Base-by-base conservation (phyloP, 1,140 invertebrate genomes). In the Apis florea region DNA sequence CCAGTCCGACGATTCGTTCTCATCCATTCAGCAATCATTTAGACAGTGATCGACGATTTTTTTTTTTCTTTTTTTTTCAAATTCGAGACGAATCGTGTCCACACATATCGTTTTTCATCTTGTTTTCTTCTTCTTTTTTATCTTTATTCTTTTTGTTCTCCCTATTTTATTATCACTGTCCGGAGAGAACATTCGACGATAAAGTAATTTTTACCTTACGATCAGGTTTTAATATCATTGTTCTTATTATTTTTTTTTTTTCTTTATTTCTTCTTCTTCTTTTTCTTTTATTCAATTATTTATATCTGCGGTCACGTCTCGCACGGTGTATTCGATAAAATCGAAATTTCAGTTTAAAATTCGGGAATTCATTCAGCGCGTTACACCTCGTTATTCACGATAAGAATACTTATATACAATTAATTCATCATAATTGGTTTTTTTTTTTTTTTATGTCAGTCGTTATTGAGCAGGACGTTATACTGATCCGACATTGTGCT, bases 381-480 rank as follows among this genome's bases (percentile, higher is more conserved):
- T 58, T 40, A 68, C 24, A 17, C 53, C 26, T 67, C 79, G 12
- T 73, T 75, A 67, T 21, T 68, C 79, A 59, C 79, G 79, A 75
- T 81, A 81, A 81, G 79, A 75, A 81, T 81, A 81, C 63, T 54
- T 75, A 81, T 81, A 75, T 81, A 81, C 72, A 81, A 81, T 81
- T 81, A 81, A 81, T 81, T 40, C 79, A 81, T 63, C 63, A 21
- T 81, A 81, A 81, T 59, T 75, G 79, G 71, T 80, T 80, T 54
- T 54, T 54, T 53, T 53, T 53, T 53, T 53, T 53, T 53, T 61
- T 67, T 81, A 72, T 79, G 72, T 81, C 79, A 81, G 79, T 81
- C 79, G 63, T 81, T 81, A 75, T 81, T 81, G 79, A 81, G 79
- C 79, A 81, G 79, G 79, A 81, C 79, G 79, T 81, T 81, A 81